Evolutionary conservation across 2,888 invertebrate species (phyloP).

Genomic region (Mesopsocus fuscifrons): DNA sequence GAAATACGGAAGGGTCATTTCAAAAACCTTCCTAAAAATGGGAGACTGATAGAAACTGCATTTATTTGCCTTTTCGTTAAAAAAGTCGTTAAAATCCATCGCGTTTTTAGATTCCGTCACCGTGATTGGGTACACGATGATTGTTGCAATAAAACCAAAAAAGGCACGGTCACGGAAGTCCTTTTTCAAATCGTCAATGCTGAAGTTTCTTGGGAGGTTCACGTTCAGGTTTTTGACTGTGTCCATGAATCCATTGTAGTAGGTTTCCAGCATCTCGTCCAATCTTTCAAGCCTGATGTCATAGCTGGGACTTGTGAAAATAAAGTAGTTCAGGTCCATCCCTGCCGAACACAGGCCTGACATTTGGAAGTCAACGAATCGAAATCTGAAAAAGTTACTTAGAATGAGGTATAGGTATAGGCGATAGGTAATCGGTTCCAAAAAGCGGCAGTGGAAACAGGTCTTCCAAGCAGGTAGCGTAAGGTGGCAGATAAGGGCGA

Average conservation of each 20-base stretch:
- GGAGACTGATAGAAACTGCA: background rate
- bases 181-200: background rate
- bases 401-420: no score
- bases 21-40: background rate
- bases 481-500: no score
- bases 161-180: background rate
- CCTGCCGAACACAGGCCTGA: background rate
- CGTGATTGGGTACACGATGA: background rate
- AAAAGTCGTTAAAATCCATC: background rate
- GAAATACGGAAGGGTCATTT: background rate
- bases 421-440: no score
- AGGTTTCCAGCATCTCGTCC: slow-evolving; percentile 3
- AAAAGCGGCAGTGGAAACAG: no score
- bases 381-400: background rate
- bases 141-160: background rate
- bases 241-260: background rate
- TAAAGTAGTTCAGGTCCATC: slow-evolving; percentile 1
- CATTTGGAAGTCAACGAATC: slow-evolving; percentile 6
- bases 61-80: background rate
- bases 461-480: no score
- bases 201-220: background rate
- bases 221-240: background rate
- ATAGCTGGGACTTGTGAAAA: background rate
- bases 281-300: background rate
- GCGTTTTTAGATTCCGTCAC: background rate